A percentile compares a stretch with the other conserved stretches of the same genome.
Conservation (phyloP, 2,888 invertebrate genomes). For the Hesperia comma region DNA sequence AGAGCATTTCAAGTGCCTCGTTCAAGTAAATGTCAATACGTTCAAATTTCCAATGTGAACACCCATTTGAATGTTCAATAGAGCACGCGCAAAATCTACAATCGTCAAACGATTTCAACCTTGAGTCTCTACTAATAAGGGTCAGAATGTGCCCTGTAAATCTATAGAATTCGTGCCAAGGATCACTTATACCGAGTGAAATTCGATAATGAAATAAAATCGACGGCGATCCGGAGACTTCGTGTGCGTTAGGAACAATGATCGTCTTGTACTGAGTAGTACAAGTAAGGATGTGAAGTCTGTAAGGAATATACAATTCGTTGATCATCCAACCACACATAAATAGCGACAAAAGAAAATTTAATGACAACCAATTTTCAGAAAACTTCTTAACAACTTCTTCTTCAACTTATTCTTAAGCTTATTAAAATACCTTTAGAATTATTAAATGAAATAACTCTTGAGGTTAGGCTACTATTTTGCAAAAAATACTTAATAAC, state of each 20-base stretch:
- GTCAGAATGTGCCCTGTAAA: constrained; percentile 22
- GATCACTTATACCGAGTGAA: constrained; percentile 45
- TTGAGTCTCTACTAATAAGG: constrained; percentile 21
- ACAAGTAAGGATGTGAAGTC: no score
- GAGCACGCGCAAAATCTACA: constrained; percentile 23
- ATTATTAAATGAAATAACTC: no score
- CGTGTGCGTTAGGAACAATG: background rate
- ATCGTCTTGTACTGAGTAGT: background rate
- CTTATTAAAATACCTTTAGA: no score
- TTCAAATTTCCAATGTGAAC: constrained; percentile 37
- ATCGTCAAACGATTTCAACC: constrained; percentile 20
- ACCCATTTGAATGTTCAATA: constrained; percentile 47
- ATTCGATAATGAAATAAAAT: constrained; percentile 48
- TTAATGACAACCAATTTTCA: no score
- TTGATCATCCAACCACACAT: no score
- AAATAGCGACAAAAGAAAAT: no score
- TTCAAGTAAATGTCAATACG: background rate
- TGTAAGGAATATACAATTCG: no score
- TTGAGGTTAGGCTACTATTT: no score
- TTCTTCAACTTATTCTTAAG: no score
- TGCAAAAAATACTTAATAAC: no score
- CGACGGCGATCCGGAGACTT: constrained; percentile 16
- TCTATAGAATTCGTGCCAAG: constrained; percentile 38
- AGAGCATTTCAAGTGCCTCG: background rate
- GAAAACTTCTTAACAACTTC: no score